These are phyloP conservation scores for Urocitellus parryii DNA, from an alignment of 2,113 vertebrate genomes.

Conservation along the genomic window DNA sequence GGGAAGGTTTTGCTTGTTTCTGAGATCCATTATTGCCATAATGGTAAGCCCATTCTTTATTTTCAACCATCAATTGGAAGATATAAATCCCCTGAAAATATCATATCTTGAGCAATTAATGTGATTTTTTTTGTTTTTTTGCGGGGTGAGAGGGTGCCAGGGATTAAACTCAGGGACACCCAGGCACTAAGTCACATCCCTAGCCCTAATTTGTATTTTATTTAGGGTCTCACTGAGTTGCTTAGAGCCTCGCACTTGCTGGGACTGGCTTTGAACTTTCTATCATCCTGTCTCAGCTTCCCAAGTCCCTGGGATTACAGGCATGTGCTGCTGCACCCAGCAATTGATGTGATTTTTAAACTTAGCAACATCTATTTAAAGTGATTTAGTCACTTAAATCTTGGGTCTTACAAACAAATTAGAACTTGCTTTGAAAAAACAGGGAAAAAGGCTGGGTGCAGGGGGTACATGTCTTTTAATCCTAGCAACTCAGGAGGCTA, in stretches of 20 bases:
- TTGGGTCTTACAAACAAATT: neutral
- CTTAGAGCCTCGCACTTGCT: too few species aligned
- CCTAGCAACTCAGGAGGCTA: too few species aligned
- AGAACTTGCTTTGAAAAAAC: neutral
- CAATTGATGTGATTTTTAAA: neutral
- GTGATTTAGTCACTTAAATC: neutral
- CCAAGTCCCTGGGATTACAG: too few species aligned
- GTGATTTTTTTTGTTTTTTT: too few species aligned
- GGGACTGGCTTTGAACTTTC: too few species aligned
- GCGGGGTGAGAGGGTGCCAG: too few species aligned
- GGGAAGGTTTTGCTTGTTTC: neutral
- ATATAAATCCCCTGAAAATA: neutral
- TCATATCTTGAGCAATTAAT: neutral
- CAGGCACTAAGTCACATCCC: too few species aligned
- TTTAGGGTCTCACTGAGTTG: too few species aligned
- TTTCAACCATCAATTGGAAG: neutral
- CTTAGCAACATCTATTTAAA: neutral
- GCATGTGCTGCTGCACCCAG: neutral
- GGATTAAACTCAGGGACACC: too few species aligned
- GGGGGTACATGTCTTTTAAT: too few species aligned
- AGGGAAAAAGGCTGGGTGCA: neutral
- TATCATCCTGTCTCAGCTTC: too few species aligned
- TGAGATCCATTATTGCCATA: neutral
- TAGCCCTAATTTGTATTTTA: too few species aligned
- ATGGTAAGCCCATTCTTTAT: neutral